A percentile compares a stretch with the other conserved stretches of the same genome.
Evolutionary conservation across 2,797 vertebrate species (phyloP).

Genomic region (Atherinosoma microstoma): DNA sequence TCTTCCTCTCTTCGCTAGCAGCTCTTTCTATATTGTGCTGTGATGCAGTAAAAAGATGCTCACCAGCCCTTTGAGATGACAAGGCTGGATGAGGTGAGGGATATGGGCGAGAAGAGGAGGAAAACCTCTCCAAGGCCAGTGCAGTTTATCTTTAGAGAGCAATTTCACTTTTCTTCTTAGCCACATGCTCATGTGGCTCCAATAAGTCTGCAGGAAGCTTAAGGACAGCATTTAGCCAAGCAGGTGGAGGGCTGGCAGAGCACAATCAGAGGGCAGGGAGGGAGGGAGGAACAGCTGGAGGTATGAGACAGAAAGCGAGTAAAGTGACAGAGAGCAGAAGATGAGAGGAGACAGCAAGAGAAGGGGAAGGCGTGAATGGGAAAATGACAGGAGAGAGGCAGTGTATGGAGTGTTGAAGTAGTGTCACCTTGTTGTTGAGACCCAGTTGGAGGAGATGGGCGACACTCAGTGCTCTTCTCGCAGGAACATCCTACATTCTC

Average conservation of each 20-base stretch:
- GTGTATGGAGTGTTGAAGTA: slow-evolving; percentile 30
- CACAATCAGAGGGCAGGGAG: slow-evolving; percentile 53
- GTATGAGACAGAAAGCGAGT: slow-evolving; percentile 13
- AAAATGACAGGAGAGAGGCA: slow-evolving; percentile 52
- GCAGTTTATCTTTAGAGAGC: slow-evolving; percentile 64
- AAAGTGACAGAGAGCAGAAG: slow-evolving; percentile 39
- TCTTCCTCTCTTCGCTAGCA: slow-evolving; percentile 13
- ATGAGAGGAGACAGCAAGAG: slow-evolving; percentile 36
- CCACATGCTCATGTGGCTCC: slow-evolving; percentile 34
- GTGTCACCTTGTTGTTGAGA: slow-evolving; percentile 48
- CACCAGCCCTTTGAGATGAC: slow-evolving; percentile 46
- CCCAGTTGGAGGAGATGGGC: slow-evolving; percentile 51
- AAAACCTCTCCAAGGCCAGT: slow-evolving; percentile 40
- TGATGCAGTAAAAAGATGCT: slow-evolving; percentile 42
- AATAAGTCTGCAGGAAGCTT: slow-evolving; percentile 52
- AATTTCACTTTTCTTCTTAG: slow-evolving; percentile 61
- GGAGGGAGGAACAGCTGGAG: slow-evolving; percentile 23
- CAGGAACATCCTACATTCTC: slow-evolving; percentile 33
- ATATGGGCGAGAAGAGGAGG: slow-evolving; percentile 23
- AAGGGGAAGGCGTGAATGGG: slow-evolving; percentile 33
- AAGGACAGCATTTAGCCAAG: slow-evolving; percentile 54
- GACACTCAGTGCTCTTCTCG: slow-evolving; percentile 25
- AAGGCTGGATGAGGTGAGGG: slow-evolving; percentile 34
- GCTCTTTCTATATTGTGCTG: slow-evolving; percentile 28
- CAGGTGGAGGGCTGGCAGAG: slow-evolving; percentile 54